phyloP scores from a whole-genome alignment of 2,113 vertebrate genomes.

The Merops nubicus region DNA sequence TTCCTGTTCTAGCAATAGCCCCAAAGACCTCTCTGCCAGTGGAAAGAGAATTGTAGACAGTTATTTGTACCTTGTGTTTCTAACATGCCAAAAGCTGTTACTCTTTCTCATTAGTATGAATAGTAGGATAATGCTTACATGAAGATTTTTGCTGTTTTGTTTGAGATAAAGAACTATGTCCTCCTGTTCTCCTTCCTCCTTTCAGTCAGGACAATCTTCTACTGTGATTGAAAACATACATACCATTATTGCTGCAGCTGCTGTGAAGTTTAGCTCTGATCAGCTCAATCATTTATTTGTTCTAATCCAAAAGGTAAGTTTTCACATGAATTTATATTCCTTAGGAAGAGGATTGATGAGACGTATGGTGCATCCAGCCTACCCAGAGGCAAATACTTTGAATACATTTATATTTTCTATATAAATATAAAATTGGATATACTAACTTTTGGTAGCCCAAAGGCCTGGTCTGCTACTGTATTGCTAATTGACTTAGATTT shows the following conservation, averaged over 20 bases:
- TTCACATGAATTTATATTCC: neutral
- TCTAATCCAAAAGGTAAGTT: constrained; percentile 94
- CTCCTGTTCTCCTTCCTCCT: neutral
- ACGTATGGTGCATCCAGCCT: neutral
- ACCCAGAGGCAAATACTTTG: neutral
- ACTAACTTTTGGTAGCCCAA: neutral
- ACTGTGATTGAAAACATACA: constrained; percentile 99
- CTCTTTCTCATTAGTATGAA: neutral
- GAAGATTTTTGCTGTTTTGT: neutral
- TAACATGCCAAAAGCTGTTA: neutral
- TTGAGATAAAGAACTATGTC: neutral
- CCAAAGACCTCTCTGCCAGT: neutral
- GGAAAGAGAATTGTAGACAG: neutral
- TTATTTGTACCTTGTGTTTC: neutral
- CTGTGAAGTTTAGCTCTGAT: constrained; percentile 95
- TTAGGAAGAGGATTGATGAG: neutral
- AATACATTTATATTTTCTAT: neutral
- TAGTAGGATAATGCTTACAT: neutral
- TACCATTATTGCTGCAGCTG: constrained; percentile 95
- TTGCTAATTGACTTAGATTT: neutral
- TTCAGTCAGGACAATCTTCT: constrained; percentile 94
- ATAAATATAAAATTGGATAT: neutral
- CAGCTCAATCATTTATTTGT: constrained; percentile 97
- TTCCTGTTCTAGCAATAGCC: neutral
- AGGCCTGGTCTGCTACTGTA: neutral